These are phyloP conservation scores for Phymorhynchus buccinoides DNA, from an alignment of 1,140 invertebrate species.

Conservation along the genomic window DNA sequence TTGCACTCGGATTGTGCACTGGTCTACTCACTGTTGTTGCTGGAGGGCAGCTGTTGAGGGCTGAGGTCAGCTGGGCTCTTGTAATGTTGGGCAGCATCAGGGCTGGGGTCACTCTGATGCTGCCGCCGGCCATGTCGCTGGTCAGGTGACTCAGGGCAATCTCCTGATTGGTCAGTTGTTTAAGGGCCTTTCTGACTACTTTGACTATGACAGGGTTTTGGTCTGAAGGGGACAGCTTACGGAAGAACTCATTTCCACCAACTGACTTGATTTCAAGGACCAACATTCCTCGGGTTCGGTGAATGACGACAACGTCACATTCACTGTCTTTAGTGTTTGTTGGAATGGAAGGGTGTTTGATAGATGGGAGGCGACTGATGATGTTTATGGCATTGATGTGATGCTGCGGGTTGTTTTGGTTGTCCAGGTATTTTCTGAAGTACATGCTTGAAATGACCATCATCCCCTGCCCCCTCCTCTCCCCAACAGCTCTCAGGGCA, in stretches of 20 bases:
- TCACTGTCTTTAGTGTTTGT: background rate
- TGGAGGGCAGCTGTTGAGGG: background rate
- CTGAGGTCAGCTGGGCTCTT: background rate
- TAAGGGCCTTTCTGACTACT: background rate
- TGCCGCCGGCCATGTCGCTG: background rate
- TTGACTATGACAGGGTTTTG: background rate
- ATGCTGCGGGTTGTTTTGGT: background rate
- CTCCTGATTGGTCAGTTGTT: background rate
- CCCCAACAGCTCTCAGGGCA: background rate
- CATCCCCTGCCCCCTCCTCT: background rate
- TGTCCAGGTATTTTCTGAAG: background rate
- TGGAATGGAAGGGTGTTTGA: background rate
- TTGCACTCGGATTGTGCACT: no score
- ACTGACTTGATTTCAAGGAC: background rate
- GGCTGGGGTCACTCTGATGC: background rate
- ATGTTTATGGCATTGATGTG: background rate
- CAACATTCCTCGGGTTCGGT: background rate
- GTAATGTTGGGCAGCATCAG: background rate
- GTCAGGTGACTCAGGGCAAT: background rate
- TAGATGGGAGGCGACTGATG: background rate
- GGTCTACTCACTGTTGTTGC: no score
- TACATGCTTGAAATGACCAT: background rate
- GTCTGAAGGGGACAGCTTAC: background rate
- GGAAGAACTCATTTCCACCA: background rate
- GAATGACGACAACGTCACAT: background rate